Conservation (phyloP, 2,797 vertebrate genomes). For the Crocidura indochinensis region DNA sequence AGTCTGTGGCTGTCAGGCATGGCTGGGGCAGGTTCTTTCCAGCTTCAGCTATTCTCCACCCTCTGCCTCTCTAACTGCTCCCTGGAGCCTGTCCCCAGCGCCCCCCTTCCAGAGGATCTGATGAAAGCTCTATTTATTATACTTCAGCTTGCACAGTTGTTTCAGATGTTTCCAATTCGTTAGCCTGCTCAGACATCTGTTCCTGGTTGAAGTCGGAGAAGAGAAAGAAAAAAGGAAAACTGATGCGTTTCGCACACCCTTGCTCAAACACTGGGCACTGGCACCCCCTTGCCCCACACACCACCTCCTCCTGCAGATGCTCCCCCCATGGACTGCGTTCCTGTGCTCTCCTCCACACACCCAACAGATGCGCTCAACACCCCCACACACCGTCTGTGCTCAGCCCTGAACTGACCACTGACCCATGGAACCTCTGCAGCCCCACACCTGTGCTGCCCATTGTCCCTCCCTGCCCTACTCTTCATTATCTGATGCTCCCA, state of each 20-base stretch:
- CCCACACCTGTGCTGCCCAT: not conserved
- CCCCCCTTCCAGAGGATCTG: conserved; percentile 91
- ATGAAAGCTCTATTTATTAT: conserved; percentile 97
- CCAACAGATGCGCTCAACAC: too few relatives aligned
- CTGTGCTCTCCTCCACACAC: not conserved
- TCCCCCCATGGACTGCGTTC: too few relatives aligned
- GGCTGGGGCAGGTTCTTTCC: conserved; percentile 48
- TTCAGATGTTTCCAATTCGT: conserved; percentile 97
- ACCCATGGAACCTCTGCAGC: accelerated
- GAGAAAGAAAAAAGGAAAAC: conserved; percentile 82
- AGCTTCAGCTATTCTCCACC: conserved; percentile 77
- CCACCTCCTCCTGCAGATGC: not conserved
- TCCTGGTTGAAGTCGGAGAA: conserved; percentile 92
- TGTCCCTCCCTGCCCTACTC: too few relatives aligned
- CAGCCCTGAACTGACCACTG: too few relatives aligned
- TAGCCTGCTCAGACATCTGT: conserved; percentile 95
- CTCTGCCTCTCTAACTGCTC: conserved; percentile 85
- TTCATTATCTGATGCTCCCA: too few relatives aligned
- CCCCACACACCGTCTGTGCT: too few relatives aligned
- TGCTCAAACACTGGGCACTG: conserved; percentile 42
- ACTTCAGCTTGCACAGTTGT: conserved; percentile 94
- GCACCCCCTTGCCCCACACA: accelerated
- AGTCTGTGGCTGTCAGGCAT: not conserved
- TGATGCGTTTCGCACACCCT: conserved; percentile 72
- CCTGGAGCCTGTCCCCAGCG: conserved; percentile 87